Base-by-base conservation (phyloP, 1,140 invertebrate species). In the Papilio xuthus region DNA sequence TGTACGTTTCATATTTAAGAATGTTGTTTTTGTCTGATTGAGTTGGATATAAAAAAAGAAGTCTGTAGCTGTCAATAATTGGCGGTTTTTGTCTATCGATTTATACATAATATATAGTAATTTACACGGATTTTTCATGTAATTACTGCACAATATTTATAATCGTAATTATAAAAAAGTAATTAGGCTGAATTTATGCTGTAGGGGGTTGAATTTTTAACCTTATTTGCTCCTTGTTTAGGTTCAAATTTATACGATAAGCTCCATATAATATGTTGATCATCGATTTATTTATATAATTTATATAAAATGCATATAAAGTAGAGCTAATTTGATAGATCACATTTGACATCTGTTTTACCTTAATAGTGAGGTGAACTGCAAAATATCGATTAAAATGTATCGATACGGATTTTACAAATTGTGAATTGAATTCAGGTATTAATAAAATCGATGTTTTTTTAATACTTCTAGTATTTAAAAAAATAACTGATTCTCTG, bases 121-220 rank as follows among this genome's bases (percentile, higher is more conserved):
- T 84, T 82, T 87, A 88, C 86, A 87, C 88, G 84, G 83, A 82
- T 88, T 90, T 89, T 89, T 84, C 87, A 90, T 90, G 90, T 93
- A 93, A 91, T 87, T 89, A 91, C 80, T 90, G 91, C 91, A 91
- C 91, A 88, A 83, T 92, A 89, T 91, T 89, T 89, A 89, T 89
- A 85, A 87, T 86, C 81, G 78, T 90, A 86, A 87, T 84, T 84
- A 85, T 82, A 79, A 76, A 71, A 78, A 82, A 85, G 85, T 86
- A 85, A 78, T 84, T 89, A 90, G 86, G 80, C 85, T 82, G 80
- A 84, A 90, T 84, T 90, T 86, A 85, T 86, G 83, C 85, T 81
- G 82, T 85, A 87, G 84, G 81, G 53, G 77, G 26, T 67, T 60
- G 10, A 60, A 32, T 78, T 80, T 83, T 60, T 79, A 72, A 78